Percentiles rank a stretch among this genome's conserved stretches.
These are phyloP conservation scores for Brachionus calyciflorus DNA, from an alignment of 1,140 invertebrate species.

Conservation along the genomic window DNA sequence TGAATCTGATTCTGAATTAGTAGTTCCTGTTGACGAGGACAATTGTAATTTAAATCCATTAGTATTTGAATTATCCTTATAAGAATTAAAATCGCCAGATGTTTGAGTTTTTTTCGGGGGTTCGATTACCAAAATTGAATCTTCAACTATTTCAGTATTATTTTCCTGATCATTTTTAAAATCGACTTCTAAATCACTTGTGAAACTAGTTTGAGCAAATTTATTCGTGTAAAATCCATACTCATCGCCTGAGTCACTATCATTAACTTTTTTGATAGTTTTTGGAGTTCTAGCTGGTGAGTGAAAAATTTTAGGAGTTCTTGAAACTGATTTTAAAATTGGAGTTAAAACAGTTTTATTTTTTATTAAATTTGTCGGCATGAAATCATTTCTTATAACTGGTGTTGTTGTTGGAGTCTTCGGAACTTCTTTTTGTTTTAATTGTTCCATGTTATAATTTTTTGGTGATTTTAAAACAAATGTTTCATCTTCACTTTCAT, in stretches of 20 bases:
- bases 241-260: not conserved
- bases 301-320: not conserved
- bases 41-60: constrained; percentile 5
- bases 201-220: not conserved
- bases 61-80: not conserved
- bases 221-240: constrained; percentile 15
- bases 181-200: not conserved
- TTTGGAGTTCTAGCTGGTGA: not conserved
- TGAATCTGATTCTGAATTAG: not conserved
- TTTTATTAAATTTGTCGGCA: not conserved
- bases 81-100: not conserved
- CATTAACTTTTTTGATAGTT: not conserved
- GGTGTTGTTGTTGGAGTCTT: not conserved
- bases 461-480: not conserved
- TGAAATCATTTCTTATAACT: not conserved
- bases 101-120: not conserved
- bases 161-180: not conserved
- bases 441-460: not conserved
- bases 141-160: constrained; percentile 14
- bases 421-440: not conserved
- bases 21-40: not conserved
- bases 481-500: constrained; percentile 37
- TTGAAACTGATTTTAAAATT: not conserved
- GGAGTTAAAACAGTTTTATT: not conserved
- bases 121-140: not conserved